Base-by-base conservation (phyloP, 2,797 vertebrate species). In the Hybognathus amarus region DNA sequence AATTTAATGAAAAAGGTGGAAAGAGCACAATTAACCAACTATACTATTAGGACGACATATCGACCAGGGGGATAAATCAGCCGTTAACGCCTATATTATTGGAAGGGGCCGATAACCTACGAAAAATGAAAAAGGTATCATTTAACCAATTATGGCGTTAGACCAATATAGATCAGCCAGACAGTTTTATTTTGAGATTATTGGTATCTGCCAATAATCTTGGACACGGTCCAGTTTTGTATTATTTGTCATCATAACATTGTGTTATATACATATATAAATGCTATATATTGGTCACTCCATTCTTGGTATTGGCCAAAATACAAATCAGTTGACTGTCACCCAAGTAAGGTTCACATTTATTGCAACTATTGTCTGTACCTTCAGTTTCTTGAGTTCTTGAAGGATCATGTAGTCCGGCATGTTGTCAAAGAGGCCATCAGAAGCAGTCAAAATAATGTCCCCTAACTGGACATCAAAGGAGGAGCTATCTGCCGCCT, bases 351-450 rank as follows among this genome's bases (percentile, higher is more conserved):
- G 15, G 15, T 40, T 80, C 5, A 70, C 24, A 61, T 24, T 6
- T 61, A 47, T 45, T 33, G 54, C 10, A 33, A 18, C n/a, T 20
- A 30, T 64, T 22, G 30, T 40, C 56, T 54, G 50, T 89, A 96
- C 98, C 96, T 99, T 98, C 68, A 99, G 95, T 88, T 98, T 98
- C 89, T 98, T 97, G 50, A 99, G 90, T 93, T 99, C 97, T 88
- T 99, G 97, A 86, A 99, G 96, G 88, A 99, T 99, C 98, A 99
- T 99, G 90, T 99, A 98, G 91, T 99, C 98, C 0, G 98, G 97
- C 98, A 99, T 99, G 94, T 99, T 99, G 95, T 99, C 98, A n/a
- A 99, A 99, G 47, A 99, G 97, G 4, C 98, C 98, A 0, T 99
- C 98, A 0, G 97, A 98, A 2, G 98, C 98, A 0, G 98, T 99